phyloP scores from a whole-genome alignment of 2,113 vertebrate species.

The Morone chrysops region DNA sequence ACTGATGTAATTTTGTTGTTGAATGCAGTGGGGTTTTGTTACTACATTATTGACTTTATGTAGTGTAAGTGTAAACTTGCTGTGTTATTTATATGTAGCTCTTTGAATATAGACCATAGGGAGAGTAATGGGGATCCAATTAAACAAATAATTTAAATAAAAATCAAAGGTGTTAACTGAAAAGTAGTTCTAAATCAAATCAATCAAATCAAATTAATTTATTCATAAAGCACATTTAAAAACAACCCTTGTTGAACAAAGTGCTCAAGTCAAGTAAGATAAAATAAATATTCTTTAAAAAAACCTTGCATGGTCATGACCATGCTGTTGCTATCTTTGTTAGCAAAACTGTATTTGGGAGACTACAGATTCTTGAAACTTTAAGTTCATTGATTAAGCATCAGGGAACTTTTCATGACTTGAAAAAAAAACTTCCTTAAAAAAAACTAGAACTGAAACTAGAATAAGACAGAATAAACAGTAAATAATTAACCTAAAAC shows the following conservation, averaged over 20 bases:
- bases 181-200: not conserved
- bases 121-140: not conserved
- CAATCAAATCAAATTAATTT: too few species aligned
- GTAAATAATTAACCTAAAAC: not conserved
- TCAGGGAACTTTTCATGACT: not conserved
- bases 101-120: not conserved
- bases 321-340: not conserved
- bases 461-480: not conserved
- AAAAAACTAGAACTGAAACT: not conserved
- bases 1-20: not conserved
- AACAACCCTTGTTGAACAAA: too few species aligned
- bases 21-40: not conserved
- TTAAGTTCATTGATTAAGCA: not conserved
- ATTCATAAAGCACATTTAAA: too few species aligned
- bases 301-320: not conserved
- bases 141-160: not conserved
- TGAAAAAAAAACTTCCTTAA: not conserved
- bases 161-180: not conserved
- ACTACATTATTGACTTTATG: not conserved
- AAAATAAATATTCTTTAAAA: not conserved
- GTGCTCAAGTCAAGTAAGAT: not conserved
- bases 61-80: not conserved
- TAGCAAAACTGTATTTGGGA: not conserved
- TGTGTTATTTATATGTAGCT: not conserved
- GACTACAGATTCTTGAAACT: not conserved